Conservation (phyloP, 37 sponge, comb jelly and placozoan genomes). For the Agelas oroides region DNA sequence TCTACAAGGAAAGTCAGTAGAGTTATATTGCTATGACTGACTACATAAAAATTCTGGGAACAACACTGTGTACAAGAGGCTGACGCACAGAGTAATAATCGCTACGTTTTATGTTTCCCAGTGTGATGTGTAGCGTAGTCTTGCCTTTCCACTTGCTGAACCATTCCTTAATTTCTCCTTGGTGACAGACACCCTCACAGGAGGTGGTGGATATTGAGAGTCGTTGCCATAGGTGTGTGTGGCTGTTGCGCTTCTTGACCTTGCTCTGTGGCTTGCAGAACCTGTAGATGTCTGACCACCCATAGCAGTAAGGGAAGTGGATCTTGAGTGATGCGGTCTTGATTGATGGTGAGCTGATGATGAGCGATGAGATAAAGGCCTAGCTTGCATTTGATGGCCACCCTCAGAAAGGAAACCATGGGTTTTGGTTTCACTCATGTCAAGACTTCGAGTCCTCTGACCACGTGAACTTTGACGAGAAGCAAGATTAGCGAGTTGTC, state of each 20-base stretch:
- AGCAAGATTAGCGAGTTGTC: constrained; percentile 48
- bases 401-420: neutral
- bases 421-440: neutral
- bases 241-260: constrained; percentile 3
- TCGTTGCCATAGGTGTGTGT: neutral
- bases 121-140: neutral
- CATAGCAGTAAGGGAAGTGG: neutral
- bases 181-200: constrained; percentile 21
- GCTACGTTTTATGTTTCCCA: neutral
- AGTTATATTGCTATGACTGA: too few relatives aligned
- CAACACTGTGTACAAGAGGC: neutral
- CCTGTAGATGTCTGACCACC: neutral
- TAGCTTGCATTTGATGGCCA: neutral
- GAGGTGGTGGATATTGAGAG: constrained; percentile 19
- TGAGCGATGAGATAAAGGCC: neutral
- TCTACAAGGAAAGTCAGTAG: too few relatives aligned
- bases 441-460: neutral
- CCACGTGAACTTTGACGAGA: constrained; percentile 33
- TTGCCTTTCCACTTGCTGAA: neutral
- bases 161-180: neutral
- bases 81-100: too few relatives aligned
- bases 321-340: neutral
- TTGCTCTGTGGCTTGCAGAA: neutral
- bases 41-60: too few relatives aligned
- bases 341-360: neutral